phyloP scores from a whole-genome alignment of 2,888 invertebrate species.

The Drosophila paramelanica region DNA sequence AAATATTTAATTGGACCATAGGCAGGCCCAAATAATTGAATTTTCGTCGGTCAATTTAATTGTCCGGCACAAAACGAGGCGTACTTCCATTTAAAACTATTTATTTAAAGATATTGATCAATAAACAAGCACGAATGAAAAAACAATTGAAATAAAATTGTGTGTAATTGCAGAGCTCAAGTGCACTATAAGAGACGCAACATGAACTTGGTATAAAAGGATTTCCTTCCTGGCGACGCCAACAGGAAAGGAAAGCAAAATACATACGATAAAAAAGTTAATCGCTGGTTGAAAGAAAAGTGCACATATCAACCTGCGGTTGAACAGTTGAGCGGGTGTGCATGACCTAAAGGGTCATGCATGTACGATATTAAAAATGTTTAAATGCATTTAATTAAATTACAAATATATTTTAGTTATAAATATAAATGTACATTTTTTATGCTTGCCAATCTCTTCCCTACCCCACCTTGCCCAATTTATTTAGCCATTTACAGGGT shows the following conservation, averaged over 20 bases:
- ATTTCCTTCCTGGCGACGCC: slow-evolving; percentile 25
- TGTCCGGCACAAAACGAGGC: background rate
- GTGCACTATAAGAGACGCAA: background rate
- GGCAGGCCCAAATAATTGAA: slow-evolving; percentile 4
- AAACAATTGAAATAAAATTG: background rate
- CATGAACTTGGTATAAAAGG: slow-evolving; percentile 6
- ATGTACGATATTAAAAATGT: too few relatives aligned
- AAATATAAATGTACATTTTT: too few relatives aligned
- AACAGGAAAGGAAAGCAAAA: slow-evolving; percentile 15
- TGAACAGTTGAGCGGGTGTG: background rate
- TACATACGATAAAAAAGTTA: slow-evolving; percentile 4
- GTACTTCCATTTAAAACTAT: background rate
- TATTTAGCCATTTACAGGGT: background rate
- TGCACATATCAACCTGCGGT: background rate
- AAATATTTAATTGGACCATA: background rate
- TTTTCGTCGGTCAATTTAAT: slow-evolving; percentile 1
- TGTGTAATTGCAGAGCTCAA: slow-evolving; percentile 10
- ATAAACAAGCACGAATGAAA: background rate
- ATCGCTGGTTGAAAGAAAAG: slow-evolving; percentile 11
- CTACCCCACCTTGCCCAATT: background rate
- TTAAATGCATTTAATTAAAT: too few relatives aligned
- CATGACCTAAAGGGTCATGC: background rate
- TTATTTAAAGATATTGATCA: background rate
- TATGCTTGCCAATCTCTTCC: too few relatives aligned
- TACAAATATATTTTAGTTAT: too few relatives aligned